Conservation (phyloP, 2,797 vertebrate genomes). For the Crocodylus rhombifer region DNA sequence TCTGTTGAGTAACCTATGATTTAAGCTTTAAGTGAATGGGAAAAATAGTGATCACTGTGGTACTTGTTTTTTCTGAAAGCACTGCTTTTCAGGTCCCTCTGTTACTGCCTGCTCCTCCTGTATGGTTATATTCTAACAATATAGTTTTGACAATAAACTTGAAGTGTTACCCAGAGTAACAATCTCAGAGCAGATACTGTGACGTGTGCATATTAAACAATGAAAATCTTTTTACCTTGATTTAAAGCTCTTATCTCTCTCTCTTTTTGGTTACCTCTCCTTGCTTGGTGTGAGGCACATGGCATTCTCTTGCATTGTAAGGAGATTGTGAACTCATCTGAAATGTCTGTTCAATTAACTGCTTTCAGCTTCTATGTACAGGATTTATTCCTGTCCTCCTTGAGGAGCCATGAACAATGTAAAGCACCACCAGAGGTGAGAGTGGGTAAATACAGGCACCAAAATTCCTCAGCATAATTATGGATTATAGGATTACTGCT, state of each 20-base stretch:
- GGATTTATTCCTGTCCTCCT: not conserved
- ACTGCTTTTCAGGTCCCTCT: not conserved
- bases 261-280: not conserved
- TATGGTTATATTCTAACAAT: slow-evolving; percentile 33
- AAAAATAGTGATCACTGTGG: slow-evolving; percentile 20
- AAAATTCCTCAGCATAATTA: not conserved
- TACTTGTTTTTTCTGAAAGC: slow-evolving; percentile 51
- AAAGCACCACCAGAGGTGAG: not conserved
- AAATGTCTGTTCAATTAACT: not conserved
- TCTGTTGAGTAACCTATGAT: not conserved
- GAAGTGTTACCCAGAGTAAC: slow-evolving; percentile 67
- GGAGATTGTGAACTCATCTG: not conserved
- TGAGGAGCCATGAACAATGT: not conserved
- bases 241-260: slow-evolving; percentile 30
- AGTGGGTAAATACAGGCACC: not conserved
- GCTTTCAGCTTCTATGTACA: not conserved
- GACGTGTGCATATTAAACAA: slow-evolving; percentile 76
- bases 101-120: slow-evolving; percentile 37
- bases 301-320: not conserved
- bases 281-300: not conserved
- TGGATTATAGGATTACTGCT: not conserved
- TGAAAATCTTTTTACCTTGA: slow-evolving; percentile 66
- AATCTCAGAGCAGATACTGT: slow-evolving; percentile 58
- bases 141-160: slow-evolving; percentile 33
- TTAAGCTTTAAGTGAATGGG: slow-evolving; percentile 12